Conservation (phyloP, 2,888 invertebrate species). For the Phyllotreta cruciferae region DNA sequence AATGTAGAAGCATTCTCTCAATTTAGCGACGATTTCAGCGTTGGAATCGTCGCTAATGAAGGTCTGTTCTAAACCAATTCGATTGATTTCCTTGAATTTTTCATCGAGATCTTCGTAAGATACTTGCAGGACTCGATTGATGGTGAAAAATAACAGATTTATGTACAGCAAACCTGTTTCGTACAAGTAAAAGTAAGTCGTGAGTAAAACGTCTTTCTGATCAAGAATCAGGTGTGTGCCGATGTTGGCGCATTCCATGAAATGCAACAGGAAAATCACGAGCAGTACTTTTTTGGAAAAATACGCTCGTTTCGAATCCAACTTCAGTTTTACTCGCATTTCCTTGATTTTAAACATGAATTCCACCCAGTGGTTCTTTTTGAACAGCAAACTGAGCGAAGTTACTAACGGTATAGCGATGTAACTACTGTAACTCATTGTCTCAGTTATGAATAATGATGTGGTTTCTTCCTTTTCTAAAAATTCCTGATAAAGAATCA, state of each 20-base stretch:
- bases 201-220: background rate
- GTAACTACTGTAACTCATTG: background rate
- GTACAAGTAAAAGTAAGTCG: background rate
- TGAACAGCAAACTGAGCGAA: background rate
- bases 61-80: background rate
- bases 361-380: background rate
- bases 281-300: too few species aligned
- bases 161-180: constrained; percentile 5
- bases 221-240: background rate
- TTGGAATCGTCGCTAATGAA: background rate
- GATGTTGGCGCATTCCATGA: background rate
- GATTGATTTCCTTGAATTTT: background rate
- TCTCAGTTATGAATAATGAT: constrained; percentile 5
- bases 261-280: background rate
- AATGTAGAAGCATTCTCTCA: constrained; percentile 4
- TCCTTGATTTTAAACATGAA: background rate
- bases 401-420: background rate
- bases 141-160: background rate
- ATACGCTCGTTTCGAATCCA: background rate
- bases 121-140: background rate
- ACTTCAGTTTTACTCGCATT: background rate
- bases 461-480: background rate
- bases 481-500: background rate
- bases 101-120: constrained; percentile 5
- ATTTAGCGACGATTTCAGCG: background rate